A percentile compares a stretch with the other conserved stretches of the same genome.
Conservation (phyloP, 2,797 vertebrate species). For the Podargus strigoides region DNA sequence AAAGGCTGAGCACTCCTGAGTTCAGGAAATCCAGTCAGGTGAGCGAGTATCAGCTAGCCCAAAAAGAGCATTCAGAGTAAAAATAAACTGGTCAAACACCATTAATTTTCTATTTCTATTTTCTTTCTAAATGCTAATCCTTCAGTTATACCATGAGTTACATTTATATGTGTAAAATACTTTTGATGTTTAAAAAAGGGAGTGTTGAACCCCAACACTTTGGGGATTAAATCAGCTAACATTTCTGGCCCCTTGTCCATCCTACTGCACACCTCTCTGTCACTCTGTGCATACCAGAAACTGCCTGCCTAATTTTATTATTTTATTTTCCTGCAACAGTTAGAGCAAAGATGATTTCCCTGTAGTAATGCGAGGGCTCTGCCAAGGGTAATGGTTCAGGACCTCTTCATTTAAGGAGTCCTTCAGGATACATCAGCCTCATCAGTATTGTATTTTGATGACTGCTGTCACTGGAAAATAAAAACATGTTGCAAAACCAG, state of each 20-base stretch:
- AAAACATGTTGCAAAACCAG: not conserved
- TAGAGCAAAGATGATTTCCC: not conserved
- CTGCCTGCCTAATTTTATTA: too few species aligned
- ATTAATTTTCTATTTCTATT: not conserved
- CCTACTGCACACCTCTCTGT: not conserved
- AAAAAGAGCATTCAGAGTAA: not conserved
- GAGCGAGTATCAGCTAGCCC: not conserved
- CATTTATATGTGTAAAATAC: not conserved
- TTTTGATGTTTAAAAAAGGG: not conserved
- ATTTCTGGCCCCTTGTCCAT: not conserved
- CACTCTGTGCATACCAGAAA: not conserved
- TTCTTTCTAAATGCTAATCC: not conserved
- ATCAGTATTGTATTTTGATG: not conserved
- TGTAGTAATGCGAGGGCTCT: not conserved
- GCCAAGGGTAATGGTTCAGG: not conserved
- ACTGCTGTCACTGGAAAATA: not conserved
- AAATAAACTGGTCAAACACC: not conserved
- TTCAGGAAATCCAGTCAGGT: constrained; percentile 5
- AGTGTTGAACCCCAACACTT: not conserved
- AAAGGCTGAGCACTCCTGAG: not conserved
- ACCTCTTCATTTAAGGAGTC: not conserved
- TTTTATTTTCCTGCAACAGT: not conserved
- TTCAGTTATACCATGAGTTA: not conserved
- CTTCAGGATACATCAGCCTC: not conserved
- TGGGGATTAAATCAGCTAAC: not conserved